A percentile compares a stretch with the other conserved stretches of the same genome.
Conservation (phyloP, 2,797 vertebrate species). For the Decapterus maruadsi region DNA sequence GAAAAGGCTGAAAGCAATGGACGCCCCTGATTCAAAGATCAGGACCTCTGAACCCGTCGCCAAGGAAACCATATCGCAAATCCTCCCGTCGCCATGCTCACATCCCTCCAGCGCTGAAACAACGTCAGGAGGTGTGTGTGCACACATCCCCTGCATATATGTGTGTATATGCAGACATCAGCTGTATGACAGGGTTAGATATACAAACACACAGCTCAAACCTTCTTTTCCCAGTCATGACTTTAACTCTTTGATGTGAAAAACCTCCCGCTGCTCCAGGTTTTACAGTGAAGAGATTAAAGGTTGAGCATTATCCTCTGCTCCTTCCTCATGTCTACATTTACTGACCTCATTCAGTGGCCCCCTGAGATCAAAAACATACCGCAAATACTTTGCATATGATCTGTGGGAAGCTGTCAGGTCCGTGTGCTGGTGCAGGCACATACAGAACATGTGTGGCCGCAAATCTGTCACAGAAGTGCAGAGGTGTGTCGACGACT, state of each 20-base stretch:
- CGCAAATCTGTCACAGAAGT: slow-evolving; percentile 33
- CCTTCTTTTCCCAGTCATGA: slow-evolving; percentile 59
- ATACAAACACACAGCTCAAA: slow-evolving; percentile 35
- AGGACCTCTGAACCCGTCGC: slow-evolving; percentile 85
- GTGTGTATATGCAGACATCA: slow-evolving; percentile 19
- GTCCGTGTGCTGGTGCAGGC: slow-evolving; percentile 1
- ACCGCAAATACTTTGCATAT: slow-evolving; percentile 37
- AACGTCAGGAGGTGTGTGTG: slow-evolving; percentile 74
- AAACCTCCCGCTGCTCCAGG: slow-evolving; percentile 54
- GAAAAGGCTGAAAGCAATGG: slow-evolving; percentile 94
- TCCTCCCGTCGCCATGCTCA: slow-evolving; percentile 84
- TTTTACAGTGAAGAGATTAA: slow-evolving; percentile 66
- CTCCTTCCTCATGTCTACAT: slow-evolving; percentile 59
- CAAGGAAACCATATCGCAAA: slow-evolving; percentile 84
- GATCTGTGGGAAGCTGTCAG: slow-evolving; percentile 31
- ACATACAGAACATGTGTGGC: slow-evolving; percentile 9
- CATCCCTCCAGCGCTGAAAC: slow-evolving; percentile 89
- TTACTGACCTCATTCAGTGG: slow-evolving; percentile 57
- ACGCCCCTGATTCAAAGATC: slow-evolving; percentile 92
- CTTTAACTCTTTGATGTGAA: slow-evolving; percentile 76
- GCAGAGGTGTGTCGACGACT: slow-evolving; percentile 32
- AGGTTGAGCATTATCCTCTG: slow-evolving; percentile 57
- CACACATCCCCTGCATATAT: background rate
- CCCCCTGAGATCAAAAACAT: slow-evolving; percentile 62
- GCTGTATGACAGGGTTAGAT: slow-evolving; percentile 40